phyloP scores from a whole-genome alignment of 1,140 invertebrate genomes.

The Leptonema lineaticorne region DNA sequence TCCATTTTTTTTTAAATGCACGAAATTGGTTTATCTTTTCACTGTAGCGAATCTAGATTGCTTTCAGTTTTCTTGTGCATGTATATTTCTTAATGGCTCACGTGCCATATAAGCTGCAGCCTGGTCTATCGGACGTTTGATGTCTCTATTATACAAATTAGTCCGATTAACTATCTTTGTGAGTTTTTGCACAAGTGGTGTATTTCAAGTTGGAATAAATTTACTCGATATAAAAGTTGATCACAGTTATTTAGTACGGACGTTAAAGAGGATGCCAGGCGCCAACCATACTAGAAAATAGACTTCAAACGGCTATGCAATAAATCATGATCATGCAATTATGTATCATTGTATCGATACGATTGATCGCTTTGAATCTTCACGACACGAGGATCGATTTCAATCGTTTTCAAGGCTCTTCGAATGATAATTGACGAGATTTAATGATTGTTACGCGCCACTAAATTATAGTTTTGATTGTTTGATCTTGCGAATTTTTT shows the following conservation, averaged over 20 bases:
- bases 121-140: background rate
- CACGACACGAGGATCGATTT: too few relatives aligned
- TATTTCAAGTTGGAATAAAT: background rate
- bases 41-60: too few relatives aligned
- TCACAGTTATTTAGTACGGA: background rate
- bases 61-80: background rate
- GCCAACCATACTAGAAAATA: background rate
- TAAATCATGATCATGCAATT: slow-evolving; percentile 1
- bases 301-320: background rate
- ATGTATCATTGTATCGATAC: background rate
- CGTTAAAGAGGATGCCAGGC: slow-evolving; percentile 4
- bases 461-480: slow-evolving; percentile 5
- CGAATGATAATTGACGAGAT: background rate
- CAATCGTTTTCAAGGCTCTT: background rate
- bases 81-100: background rate
- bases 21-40: too few relatives aligned
- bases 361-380: background rate
- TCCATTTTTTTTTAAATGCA: background rate
- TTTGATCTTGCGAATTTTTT: background rate
- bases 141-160: slow-evolving; percentile 13
- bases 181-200: background rate
- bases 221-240: background rate
- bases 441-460: background rate
- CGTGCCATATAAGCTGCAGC: background rate
- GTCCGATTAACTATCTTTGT: background rate